These are phyloP conservation scores for Thalassaphorura encarpata DNA, from an alignment of 1,140 invertebrate genomes.

Conservation along the genomic window DNA sequence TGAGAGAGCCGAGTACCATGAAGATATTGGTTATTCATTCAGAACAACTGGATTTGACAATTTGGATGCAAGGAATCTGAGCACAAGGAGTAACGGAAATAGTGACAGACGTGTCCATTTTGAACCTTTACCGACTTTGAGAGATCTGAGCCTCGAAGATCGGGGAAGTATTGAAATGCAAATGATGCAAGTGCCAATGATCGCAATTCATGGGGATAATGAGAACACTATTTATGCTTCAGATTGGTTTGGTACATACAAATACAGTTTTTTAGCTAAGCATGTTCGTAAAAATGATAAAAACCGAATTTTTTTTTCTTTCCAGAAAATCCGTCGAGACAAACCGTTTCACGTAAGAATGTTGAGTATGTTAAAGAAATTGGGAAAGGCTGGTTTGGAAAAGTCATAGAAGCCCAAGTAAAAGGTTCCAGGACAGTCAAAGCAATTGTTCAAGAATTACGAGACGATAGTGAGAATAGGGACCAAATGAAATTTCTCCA, in stretches of 20 bases:
- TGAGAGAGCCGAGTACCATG: neutral
- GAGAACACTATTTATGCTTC: neutral
- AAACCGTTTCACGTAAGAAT: constrained; percentile 59
- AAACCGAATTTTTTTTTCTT: no score
- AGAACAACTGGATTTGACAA: neutral
- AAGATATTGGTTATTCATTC: neutral
- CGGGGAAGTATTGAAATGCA: neutral
- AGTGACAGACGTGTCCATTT: neutral
- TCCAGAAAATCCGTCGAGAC: no score
- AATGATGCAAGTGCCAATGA: neutral
- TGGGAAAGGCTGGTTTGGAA: constrained; percentile 77
- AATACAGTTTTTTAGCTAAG: neutral
- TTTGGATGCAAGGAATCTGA: no score
- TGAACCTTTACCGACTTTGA: neutral
- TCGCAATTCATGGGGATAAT: no score
- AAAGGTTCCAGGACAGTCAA: constrained; percentile 40
- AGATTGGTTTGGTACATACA: neutral
- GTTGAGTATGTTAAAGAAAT: constrained; percentile 71
- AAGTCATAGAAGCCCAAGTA: constrained; percentile 50
- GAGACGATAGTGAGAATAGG: constrained; percentile 53
- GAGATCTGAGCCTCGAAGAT: neutral
- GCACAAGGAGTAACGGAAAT: no score
- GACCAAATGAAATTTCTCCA: constrained; percentile 62
- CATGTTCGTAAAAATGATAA: neutral
- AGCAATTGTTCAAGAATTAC: constrained; percentile 58